Conservation (phyloP, 2,797 vertebrate species). For the Pseudomugil gertrudae region DNA sequence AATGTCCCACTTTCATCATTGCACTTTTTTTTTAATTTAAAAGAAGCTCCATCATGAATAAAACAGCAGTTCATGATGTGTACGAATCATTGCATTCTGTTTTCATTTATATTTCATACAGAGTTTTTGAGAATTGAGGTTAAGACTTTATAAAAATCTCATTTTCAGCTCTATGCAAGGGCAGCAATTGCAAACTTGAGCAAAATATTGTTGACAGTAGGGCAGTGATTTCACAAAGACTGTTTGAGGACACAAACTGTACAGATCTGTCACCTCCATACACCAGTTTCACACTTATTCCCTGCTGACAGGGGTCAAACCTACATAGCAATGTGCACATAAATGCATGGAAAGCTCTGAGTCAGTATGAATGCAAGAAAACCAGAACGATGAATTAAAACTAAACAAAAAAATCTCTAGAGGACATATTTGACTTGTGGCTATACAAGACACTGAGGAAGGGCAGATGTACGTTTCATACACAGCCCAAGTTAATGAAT, state of each 20-base stretch:
- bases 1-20: too few relatives aligned
- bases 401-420: conserved; percentile 2
- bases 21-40: too few relatives aligned
- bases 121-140: too few relatives aligned
- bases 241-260: background rate
- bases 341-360: background rate
- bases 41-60: too few relatives aligned
- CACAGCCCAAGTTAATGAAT: conserved; percentile 15
- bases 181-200: background rate
- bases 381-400: conserved; percentile 1
- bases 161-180: too few relatives aligned
- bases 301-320: background rate
- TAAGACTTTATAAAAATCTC: too few relatives aligned
- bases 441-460: background rate
- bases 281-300: background rate
- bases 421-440: conserved; percentile 12
- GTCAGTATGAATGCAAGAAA: background rate
- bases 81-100: too few relatives aligned
- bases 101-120: too few relatives aligned
- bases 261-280: background rate
- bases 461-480: conserved; percentile 17
- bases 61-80: too few relatives aligned
- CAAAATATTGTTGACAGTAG: background rate
- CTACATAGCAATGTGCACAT: background rate
- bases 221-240: too few relatives aligned